A percentile compares a stretch with the other conserved stretches of the same genome.
Evolutionary conservation across 1,140 invertebrate genomes (phyloP).

Genomic region (Heliconius nattereri): DNA sequence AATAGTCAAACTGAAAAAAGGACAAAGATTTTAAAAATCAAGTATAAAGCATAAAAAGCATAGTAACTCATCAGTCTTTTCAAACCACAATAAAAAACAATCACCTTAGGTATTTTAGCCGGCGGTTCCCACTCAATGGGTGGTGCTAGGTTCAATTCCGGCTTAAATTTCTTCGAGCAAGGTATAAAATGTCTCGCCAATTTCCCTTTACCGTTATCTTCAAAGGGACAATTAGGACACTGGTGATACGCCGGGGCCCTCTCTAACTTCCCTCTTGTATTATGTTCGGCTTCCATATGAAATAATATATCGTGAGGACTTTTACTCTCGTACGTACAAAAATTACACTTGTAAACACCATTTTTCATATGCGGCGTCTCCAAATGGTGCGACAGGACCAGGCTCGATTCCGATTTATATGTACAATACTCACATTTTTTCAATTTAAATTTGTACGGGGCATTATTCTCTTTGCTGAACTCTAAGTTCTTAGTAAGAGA

Average conservation of each 20-base stretch:
- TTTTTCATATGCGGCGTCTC: constrained; percentile 96
- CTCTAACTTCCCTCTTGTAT: constrained; percentile 90
- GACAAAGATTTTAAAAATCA: too few species aligned
- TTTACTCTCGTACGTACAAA: constrained; percentile 91
- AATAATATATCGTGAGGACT: constrained; percentile 93
- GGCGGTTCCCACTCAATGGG: constrained; percentile 94
- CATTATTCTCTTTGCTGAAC: constrained; percentile 94
- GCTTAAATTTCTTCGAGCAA: constrained; percentile 94
- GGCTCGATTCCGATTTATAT: constrained; percentile 94
- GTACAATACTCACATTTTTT: constrained; percentile 95
- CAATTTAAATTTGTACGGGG: constrained; percentile 89
- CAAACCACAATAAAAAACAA: background rate
- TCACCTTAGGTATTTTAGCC: constrained; percentile 90
- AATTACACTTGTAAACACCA: constrained; percentile 92
- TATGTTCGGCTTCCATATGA: constrained; percentile 95
- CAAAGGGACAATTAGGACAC: constrained; percentile 96
- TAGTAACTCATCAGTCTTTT: background rate
- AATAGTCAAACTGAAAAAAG: too few species aligned
- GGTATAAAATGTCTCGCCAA: constrained; percentile 92
- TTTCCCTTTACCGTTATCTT: constrained; percentile 96
- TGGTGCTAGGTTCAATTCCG: constrained; percentile 92
- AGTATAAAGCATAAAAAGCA: too few species aligned
- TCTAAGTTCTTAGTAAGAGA: constrained; percentile 91
- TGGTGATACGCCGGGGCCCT: constrained; percentile 93
- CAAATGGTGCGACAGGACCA: constrained; percentile 94